Conservation (phyloP, 2,888 invertebrate genomes). For the Petrolisthes cinctipes region DNA sequence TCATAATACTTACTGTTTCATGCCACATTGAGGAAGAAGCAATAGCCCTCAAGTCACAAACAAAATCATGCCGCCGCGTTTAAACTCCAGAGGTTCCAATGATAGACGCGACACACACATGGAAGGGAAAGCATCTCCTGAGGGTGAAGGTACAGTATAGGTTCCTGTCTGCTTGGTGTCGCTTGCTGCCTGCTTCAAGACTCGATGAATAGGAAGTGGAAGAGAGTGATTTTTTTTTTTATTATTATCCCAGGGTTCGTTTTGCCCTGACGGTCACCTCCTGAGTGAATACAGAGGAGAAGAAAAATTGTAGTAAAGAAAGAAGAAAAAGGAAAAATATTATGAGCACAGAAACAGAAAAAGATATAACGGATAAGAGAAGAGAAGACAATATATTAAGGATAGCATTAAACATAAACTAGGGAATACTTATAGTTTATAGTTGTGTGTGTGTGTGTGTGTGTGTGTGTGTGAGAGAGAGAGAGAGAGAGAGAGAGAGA, state of each 20-base stretch:
- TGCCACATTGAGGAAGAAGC: too few species aligned
- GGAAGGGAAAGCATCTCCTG: too few species aligned
- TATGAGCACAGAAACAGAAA: too few species aligned
- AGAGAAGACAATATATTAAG: not conserved
- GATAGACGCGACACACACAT: too few species aligned
- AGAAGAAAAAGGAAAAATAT: too few species aligned
- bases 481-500: not conserved
- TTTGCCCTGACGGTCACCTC: not conserved
- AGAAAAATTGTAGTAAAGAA: not conserved
- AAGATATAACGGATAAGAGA: not conserved
- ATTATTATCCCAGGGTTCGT: not conserved
- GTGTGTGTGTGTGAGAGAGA: slow-evolving; percentile 1
- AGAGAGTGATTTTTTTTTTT: not conserved
- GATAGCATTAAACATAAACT: not conserved
- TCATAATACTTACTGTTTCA: too few species aligned
- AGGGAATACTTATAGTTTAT: not conserved
- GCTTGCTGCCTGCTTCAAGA: too few species aligned
- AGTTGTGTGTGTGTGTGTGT: not conserved
- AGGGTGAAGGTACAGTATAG: too few species aligned
- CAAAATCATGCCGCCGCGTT: too few species aligned
- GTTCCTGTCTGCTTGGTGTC: too few species aligned
- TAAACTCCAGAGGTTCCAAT: too few species aligned
- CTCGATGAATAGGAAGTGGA: not conserved
- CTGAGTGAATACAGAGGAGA: not conserved
- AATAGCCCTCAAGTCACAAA: too few species aligned